A percentile compares a stretch with the other conserved stretches of the same genome.
phyloP scores from a whole-genome alignment of 2,113 vertebrate species.

The Muscicapa adusta region DNA sequence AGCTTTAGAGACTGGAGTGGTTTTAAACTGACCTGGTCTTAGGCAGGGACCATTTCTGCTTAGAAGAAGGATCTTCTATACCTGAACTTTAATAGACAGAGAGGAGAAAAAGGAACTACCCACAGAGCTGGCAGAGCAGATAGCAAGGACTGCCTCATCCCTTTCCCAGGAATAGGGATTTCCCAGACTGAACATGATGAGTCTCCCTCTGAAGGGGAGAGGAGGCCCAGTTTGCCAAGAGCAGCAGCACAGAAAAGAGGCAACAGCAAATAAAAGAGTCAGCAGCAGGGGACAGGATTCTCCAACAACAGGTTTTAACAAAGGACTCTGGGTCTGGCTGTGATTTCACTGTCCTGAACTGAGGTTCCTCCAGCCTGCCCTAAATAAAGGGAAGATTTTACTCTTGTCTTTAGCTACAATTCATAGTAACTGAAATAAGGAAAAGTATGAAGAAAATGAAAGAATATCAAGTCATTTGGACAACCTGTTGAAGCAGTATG shows the following conservation, averaged over 20 bases:
- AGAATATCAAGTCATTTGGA: background rate
- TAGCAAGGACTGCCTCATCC: background rate
- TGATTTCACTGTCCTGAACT: background rate
- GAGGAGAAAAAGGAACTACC: background rate
- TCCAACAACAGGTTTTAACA: constrained; percentile 3
- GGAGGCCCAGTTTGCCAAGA: background rate
- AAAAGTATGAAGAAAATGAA: background rate
- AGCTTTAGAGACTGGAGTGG: background rate
- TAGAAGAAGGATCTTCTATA: background rate
- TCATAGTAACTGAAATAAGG: background rate
- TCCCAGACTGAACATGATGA: background rate
- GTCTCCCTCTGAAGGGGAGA: background rate
- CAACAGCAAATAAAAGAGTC: background rate
- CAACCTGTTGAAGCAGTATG: background rate
- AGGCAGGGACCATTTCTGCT: background rate
- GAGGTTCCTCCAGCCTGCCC: background rate
- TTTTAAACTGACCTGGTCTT: background rate
- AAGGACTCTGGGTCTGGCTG: background rate
- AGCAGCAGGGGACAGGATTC: constrained; percentile 20
- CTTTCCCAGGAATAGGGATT: background rate
- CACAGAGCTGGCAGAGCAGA: background rate
- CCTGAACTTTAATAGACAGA: background rate
- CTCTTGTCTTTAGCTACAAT: background rate
- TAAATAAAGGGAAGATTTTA: background rate
- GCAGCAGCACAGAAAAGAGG: background rate